Conservation (phyloP, 1,140 invertebrate genomes). For the Thaumetopoea pityocampa region DNA sequence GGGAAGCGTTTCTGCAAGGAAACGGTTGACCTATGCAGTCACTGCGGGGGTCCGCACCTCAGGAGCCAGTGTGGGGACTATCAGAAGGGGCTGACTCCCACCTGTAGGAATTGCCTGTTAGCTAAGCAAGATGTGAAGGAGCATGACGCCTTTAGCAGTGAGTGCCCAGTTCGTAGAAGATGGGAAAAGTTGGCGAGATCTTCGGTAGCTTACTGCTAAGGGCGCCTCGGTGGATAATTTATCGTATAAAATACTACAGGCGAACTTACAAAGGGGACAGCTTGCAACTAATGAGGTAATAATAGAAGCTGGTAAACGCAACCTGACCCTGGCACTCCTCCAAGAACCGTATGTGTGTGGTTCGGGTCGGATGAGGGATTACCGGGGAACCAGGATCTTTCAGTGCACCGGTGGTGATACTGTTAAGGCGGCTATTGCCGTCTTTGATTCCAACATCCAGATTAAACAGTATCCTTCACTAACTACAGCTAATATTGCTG, state of each 20-base stretch:
- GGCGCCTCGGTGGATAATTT: too few relatives aligned
- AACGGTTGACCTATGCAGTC: slow-evolving; percentile 7
- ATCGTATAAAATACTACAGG: too few relatives aligned
- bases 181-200: too few relatives aligned
- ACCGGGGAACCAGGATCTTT: slow-evolving; percentile 6
- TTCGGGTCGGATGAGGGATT: background rate
- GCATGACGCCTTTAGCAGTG: slow-evolving; percentile 7
- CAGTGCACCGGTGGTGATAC: background rate
- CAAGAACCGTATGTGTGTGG: too few relatives aligned
- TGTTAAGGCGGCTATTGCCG: slow-evolving; percentile 16
- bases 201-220: too few relatives aligned
- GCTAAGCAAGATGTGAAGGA: background rate
- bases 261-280: slow-evolving; percentile 14
- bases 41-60: slow-evolving; percentile 15
- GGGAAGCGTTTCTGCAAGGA: slow-evolving; percentile 6
- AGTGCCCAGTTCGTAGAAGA: too few relatives aligned
- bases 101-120: slow-evolving; percentile 12
- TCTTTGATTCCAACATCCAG: slow-evolving; percentile 8
- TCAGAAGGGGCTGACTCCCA: background rate
- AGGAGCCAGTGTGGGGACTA: slow-evolving; percentile 2
- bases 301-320: background rate
- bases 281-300: slow-evolving; percentile 12
- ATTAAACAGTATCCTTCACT: slow-evolving; percentile 7
- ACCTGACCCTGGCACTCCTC: background rate
- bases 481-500: slow-evolving; percentile 3